These are phyloP conservation scores for Plutomurus gul DNA, from an alignment of 1,140 invertebrate genomes.

Conservation along the genomic window DNA sequence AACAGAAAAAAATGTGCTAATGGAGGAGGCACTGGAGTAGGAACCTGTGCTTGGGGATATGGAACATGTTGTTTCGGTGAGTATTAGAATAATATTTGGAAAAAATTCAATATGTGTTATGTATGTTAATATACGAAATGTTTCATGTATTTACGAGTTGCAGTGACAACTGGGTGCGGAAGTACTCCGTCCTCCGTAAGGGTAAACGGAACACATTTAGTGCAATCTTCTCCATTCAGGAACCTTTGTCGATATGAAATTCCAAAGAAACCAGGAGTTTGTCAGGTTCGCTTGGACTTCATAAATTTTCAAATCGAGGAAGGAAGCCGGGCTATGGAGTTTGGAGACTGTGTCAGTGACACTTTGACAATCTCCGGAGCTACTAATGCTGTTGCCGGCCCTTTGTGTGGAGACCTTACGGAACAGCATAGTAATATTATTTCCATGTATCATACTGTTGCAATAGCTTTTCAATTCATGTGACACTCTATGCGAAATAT, in stretches of 20 bases:
- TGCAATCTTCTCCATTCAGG: background rate
- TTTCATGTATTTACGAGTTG: background rate
- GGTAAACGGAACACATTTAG: conserved; percentile 40
- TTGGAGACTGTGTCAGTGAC: conserved; percentile 32
- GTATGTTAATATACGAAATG: background rate
- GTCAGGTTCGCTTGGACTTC: conserved; percentile 46
- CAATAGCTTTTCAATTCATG: no score
- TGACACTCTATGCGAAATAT: no score
- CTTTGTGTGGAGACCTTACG: conserved; percentile 41
- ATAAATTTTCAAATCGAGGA: conserved; percentile 9
- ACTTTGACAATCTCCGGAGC: conserved; percentile 38
- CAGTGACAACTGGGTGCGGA: conserved; percentile 32
- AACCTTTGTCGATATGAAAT: conserved; percentile 30
- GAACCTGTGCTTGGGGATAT: conserved; percentile 27
- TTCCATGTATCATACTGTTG: background rate
- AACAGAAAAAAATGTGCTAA: background rate
- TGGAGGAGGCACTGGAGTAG: background rate
- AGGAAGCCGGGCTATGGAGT: background rate
- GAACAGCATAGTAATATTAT: conserved; percentile 38
- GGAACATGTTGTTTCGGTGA: conserved; percentile 28
- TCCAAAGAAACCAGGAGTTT: conserved; percentile 19
- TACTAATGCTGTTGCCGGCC: conserved; percentile 7
- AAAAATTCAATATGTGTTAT: background rate
- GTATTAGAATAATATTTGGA: background rate
- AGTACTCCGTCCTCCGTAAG: conserved; percentile 16